These are phyloP conservation scores for Creontiades dilutus DNA, from an alignment of 2,888 invertebrate species.

Conservation along the genomic window DNA sequence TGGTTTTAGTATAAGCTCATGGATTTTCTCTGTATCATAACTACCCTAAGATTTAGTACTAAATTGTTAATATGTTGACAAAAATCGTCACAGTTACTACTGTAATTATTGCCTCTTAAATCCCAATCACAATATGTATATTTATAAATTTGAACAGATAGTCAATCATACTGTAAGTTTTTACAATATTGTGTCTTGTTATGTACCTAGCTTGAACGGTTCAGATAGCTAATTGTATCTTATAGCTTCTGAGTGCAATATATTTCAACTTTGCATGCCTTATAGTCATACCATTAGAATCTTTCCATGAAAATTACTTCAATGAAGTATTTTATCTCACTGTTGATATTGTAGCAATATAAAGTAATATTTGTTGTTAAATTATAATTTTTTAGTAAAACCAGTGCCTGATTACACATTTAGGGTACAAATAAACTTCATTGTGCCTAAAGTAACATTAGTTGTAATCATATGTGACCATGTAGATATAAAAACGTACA, in stretches of 20 bases:
- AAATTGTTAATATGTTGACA: slow-evolving; percentile 56
- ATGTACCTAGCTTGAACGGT: slow-evolving; percentile 58
- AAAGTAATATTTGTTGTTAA: slow-evolving; percentile 54
- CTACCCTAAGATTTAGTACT: slow-evolving; percentile 28
- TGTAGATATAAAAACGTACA: slow-evolving; percentile 49
- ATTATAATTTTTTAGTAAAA: slow-evolving; percentile 63
- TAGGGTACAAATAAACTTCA: slow-evolving; percentile 69
- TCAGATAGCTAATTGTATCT: slow-evolving; percentile 40
- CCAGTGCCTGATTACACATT: slow-evolving; percentile 68
- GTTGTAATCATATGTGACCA: slow-evolving; percentile 17
- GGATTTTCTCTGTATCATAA: slow-evolving; percentile 50
- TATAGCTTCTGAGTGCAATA: slow-evolving; percentile 46
- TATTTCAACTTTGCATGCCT: slow-evolving; percentile 63
- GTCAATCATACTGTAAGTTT: slow-evolving; percentile 50
- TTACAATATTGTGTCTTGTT: slow-evolving; percentile 52
- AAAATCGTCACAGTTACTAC: slow-evolving; percentile 25
- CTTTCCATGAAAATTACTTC: slow-evolving; percentile 60
- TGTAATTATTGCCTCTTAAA: slow-evolving; percentile 52
- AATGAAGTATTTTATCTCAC: slow-evolving; percentile 69
- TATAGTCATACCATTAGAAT: slow-evolving; percentile 64
- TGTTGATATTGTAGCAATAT: slow-evolving; percentile 69
- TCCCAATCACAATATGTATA: slow-evolving; percentile 44
- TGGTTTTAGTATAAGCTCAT: slow-evolving; percentile 78
- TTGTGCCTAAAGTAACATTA: slow-evolving; percentile 64
- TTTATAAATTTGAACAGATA: slow-evolving; percentile 32